Conservation (phyloP, 2,888 invertebrate genomes). For the Chymomyza amoena region DNA sequence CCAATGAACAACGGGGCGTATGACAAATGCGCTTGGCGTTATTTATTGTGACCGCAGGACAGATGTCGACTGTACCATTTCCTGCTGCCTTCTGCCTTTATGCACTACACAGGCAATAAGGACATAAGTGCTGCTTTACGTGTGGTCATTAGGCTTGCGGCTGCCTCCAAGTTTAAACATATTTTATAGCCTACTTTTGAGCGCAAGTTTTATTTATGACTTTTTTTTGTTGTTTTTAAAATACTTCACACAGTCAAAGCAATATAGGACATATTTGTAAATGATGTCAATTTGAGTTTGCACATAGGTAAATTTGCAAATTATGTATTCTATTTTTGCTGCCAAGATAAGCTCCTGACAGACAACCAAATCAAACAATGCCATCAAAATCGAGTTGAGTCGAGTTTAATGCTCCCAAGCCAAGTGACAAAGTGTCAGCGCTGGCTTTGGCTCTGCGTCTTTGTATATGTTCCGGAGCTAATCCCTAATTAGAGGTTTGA, state of each 20-base stretch:
- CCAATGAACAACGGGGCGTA: slow-evolving; percentile 40
- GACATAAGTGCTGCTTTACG: slow-evolving; percentile 39
- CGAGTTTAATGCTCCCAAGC: background rate
- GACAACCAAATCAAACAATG: slow-evolving; percentile 11
- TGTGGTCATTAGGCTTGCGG: slow-evolving; percentile 61
- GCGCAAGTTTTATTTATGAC: background rate
- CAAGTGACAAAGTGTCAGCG: slow-evolving; percentile 8
- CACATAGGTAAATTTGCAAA: slow-evolving; percentile 26
- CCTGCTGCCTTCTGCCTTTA: background rate
- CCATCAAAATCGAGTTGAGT: background rate
- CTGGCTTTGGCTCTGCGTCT: background rate
- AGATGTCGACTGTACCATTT: slow-evolving; percentile 47
- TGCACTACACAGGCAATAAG: background rate
- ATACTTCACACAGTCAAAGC: background rate
- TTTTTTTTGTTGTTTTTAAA: background rate
- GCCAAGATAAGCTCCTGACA: slow-evolving; percentile 27
- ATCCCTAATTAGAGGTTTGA: slow-evolving; percentile 67
- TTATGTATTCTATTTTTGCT: slow-evolving; percentile 16
- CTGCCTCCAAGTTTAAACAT: slow-evolving; percentile 23
- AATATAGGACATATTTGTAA: background rate
- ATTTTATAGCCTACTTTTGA: slow-evolving; percentile 27
- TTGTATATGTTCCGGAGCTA: slow-evolving; percentile 37
- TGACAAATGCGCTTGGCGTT: slow-evolving; percentile 73
- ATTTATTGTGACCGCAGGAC: slow-evolving; percentile 75
- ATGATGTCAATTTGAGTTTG: slow-evolving; percentile 7